phyloP scores from a whole-genome alignment of 1,140 invertebrate genomes.

The Agrilus planipennis region DNA sequence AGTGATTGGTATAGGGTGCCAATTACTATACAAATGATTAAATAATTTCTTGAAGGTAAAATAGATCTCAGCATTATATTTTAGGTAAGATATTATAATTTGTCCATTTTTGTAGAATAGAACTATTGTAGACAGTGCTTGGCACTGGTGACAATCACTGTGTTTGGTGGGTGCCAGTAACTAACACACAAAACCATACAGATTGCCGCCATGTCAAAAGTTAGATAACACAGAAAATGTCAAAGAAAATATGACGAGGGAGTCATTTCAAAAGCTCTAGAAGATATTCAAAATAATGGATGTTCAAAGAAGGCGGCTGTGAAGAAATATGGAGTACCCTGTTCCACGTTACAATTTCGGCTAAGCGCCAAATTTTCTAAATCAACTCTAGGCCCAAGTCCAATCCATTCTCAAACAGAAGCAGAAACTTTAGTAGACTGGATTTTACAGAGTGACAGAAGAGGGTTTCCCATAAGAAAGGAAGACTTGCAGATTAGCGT shows the following conservation, averaged over 20 bases:
- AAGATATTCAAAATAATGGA: constrained; percentile 10
- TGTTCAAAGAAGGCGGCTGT: constrained; percentile 4
- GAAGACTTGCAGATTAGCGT: neutral
- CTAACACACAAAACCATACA: neutral
- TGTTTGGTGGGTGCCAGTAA: neutral
- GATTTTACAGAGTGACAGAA: constrained; percentile 1
- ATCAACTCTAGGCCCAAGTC: neutral
- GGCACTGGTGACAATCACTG: constrained; percentile 2
- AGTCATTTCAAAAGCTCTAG: constrained; percentile 7
- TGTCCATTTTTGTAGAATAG: neutral
- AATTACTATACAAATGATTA: neutral
- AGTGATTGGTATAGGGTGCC: neutral
- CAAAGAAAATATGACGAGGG: constrained; percentile 8
- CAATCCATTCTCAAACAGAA: neutral
- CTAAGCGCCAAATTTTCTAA: neutral
- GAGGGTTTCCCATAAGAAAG: constrained; percentile 4
- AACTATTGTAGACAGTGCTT: neutral
- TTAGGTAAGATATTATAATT: neutral
- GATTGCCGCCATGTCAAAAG: constrained; percentile 4
- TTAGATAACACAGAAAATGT: constrained; percentile 4
- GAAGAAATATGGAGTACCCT: constrained; percentile 5
- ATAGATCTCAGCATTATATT: neutral
- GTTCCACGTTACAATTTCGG: constrained; percentile 1
- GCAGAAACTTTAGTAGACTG: neutral
- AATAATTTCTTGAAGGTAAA: neutral